phyloP scores from a whole-genome alignment of 2,888 invertebrate species.

The Gymnosoma rotundatum region DNA sequence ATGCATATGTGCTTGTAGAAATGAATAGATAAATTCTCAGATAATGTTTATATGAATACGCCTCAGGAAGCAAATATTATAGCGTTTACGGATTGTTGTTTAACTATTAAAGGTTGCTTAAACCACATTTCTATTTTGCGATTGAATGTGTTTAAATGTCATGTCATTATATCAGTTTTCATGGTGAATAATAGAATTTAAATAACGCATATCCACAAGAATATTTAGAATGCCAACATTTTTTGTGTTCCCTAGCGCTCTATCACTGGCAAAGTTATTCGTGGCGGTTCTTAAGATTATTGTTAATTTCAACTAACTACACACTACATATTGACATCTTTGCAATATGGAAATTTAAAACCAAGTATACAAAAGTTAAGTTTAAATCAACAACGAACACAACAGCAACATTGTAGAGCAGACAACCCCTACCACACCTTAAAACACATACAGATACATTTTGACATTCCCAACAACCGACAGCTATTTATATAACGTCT shows the following conservation, averaged over 20 bases:
- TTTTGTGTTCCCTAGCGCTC: neutral
- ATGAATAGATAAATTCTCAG: neutral
- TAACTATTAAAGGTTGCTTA: constrained; percentile 48
- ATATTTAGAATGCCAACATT: constrained; percentile 54
- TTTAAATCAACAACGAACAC: constrained; percentile 11
- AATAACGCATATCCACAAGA: constrained; percentile 56
- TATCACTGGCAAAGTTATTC: neutral
- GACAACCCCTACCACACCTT: neutral
- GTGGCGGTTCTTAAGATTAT: neutral
- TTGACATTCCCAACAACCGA: constrained; percentile 14
- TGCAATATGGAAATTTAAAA: constrained; percentile 24
- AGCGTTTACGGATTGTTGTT: neutral
- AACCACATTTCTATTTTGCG: constrained; percentile 65
- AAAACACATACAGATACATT: constrained; percentile 11
- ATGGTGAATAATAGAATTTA: constrained; percentile 66
- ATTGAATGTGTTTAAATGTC: constrained; percentile 67
- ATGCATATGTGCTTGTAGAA: neutral
- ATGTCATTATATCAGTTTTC: constrained; percentile 63
- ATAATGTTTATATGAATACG: constrained; percentile 5
- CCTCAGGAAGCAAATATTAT: constrained; percentile 26
- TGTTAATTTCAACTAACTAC: neutral
- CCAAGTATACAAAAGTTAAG: constrained; percentile 35
- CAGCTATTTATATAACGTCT: constrained; percentile 22
- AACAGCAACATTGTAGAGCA: neutral
- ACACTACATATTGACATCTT: neutral